Evolutionary conservation across 2,888 invertebrate genomes (phyloP).

Genomic region (Muschampia plurimacula): DNA sequence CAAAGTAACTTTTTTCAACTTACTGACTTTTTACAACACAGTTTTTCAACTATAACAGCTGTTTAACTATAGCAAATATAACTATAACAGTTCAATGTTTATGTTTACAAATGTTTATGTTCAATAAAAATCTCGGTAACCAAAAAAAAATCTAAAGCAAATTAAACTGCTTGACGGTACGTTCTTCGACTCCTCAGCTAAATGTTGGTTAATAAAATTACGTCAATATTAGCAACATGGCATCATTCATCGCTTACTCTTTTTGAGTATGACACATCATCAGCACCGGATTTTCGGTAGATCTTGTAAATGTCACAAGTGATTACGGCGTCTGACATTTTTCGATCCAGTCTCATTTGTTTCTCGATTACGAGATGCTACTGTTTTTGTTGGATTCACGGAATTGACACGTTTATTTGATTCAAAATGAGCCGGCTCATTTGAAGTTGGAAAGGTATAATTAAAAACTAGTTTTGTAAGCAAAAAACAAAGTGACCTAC

Average conservation of each 20-base stretch:
- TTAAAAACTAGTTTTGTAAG: not conserved
- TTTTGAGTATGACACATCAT: constrained; percentile 22
- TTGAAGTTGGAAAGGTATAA: constrained; percentile 4
- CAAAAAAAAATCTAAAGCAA: no score
- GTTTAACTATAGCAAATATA: no score
- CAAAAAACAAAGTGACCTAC: not conserved
- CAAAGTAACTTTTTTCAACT: no score
- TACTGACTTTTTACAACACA: no score
- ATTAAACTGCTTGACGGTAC: no score
- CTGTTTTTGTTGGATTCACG: constrained; percentile 19
- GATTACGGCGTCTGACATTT: constrained; percentile 52
- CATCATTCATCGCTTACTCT: not conserved
- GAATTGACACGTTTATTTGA: constrained; percentile 18
- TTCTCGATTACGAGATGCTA: constrained; percentile 29
- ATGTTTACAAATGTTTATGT: no score
- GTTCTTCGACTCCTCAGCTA: not conserved
- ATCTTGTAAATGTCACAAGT: constrained; percentile 52
- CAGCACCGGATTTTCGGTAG: constrained; percentile 48
- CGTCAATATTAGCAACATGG: not conserved
- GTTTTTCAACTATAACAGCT: no score
- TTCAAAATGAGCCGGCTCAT: constrained; percentile 12
- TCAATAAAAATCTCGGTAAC: no score
- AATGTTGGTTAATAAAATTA: not conserved
- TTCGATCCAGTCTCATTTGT: constrained; percentile 33
- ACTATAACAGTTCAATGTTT: no score